Evolutionary conservation across 2,797 vertebrate genomes (phyloP).

Genomic region (Tangara arthus): DNA sequence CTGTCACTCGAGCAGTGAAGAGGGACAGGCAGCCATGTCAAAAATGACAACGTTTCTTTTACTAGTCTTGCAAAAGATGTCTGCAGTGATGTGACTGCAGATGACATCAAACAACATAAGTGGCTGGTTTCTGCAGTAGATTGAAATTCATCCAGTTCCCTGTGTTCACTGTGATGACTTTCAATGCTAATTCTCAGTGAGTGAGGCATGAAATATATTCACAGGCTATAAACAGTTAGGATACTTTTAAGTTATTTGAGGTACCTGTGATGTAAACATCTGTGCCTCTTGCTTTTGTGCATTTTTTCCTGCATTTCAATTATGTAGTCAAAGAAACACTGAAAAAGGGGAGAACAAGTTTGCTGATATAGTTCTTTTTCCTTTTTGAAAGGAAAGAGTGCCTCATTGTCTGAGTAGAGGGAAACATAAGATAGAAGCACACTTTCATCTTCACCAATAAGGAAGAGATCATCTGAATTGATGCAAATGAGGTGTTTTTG

Average conservation of each 20-base stretch:
- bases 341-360: background rate
- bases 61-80: slow-evolving; percentile 69
- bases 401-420: slow-evolving; percentile 30
- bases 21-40: slow-evolving; percentile 72
- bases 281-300: slow-evolving; percentile 39
- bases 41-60: slow-evolving; percentile 70
- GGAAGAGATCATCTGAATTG: background rate
- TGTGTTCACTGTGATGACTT: slow-evolving; percentile 64
- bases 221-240: slow-evolving; percentile 40
- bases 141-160: slow-evolving; percentile 71
- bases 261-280: slow-evolving; percentile 67
- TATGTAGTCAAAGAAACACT: slow-evolving; percentile 49
- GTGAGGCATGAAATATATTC: slow-evolving; percentile 70
- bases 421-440: background rate
- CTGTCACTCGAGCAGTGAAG: slow-evolving; percentile 69
- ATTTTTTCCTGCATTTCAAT: slow-evolving; percentile 45
- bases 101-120: slow-evolving; percentile 69
- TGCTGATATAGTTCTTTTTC: slow-evolving; percentile 29
- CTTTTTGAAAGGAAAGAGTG: slow-evolving; percentile 12
- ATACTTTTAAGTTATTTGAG: slow-evolving; percentile 64
- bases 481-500: slow-evolving; percentile 49
- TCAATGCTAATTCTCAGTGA: slow-evolving; percentile 68
- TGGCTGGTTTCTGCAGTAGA: slow-evolving; percentile 64
- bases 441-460: slow-evolving; percentile 53
- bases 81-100: slow-evolving; percentile 67